Conservation (phyloP, 2,113 vertebrate species). For the Catharus bicknelli region DNA sequence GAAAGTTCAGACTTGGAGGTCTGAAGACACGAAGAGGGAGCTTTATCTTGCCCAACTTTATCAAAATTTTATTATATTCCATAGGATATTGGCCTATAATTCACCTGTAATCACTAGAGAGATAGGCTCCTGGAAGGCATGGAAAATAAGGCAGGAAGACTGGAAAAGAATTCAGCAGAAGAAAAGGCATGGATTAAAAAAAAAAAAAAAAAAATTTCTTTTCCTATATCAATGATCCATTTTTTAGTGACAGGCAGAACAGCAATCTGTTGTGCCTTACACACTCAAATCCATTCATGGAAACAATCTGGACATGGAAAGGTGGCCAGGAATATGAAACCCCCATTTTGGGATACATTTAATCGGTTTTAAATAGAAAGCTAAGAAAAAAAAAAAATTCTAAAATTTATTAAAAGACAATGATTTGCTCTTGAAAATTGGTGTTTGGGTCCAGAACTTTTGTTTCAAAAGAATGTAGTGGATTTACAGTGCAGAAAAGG, state of each 20-base stretch:
- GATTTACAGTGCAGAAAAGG: not conserved
- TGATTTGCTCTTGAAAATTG: not conserved
- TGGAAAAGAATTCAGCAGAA: not conserved
- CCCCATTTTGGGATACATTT: not conserved
- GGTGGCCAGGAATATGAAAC: not conserved
- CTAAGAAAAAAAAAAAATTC: not conserved
- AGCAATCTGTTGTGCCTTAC: not conserved
- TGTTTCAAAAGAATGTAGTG: not conserved
- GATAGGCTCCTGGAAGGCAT: not conserved
- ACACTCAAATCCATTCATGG: not conserved
- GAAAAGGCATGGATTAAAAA: not conserved
- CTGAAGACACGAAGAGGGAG: not conserved
- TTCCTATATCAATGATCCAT: fast-evolving
- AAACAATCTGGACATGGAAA: not conserved
- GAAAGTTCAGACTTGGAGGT: not conserved
- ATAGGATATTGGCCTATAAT: not conserved
- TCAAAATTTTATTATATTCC: not conserved
- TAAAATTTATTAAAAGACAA: not conserved
- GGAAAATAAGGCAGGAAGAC: not conserved
- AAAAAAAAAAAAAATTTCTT: not conserved
- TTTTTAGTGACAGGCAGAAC: not conserved
- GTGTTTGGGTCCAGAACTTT: not conserved
- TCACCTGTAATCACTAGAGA: not conserved
- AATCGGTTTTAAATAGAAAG: not conserved
- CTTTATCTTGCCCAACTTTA: not conserved